A percentile compares a stretch with the other conserved stretches of the same genome.
phyloP scores from a whole-genome alignment of 2,888 invertebrate species.

The Galerucella nymphaeae region DNA sequence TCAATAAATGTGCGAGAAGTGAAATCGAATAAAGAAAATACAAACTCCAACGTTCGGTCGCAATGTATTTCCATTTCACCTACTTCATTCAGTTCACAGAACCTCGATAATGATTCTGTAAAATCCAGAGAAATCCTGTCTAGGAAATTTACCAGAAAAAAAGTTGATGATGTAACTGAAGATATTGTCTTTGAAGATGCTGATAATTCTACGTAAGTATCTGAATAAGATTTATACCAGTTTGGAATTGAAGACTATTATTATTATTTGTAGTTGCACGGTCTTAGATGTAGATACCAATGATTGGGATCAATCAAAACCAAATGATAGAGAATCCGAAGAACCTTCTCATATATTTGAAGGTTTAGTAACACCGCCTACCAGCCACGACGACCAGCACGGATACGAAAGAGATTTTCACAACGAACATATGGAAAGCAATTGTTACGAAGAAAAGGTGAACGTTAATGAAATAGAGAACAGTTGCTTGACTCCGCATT shows the following conservation, averaged over 20 bases:
- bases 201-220: not conserved
- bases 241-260: not conserved
- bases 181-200: not conserved
- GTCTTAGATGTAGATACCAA: not conserved
- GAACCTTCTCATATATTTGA: constrained; percentile 24
- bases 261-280: not conserved
- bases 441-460: not conserved
- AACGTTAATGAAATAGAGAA: not conserved
- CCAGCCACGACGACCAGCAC: constrained; percentile 41
- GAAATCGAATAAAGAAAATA: constrained; percentile 19
- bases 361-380: constrained; percentile 47
- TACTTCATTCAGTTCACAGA: constrained; percentile 4
- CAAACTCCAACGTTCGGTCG: not conserved
- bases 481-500: not conserved
- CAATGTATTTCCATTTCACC: not conserved
- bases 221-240: no score
- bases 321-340: constrained; percentile 6
- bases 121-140: constrained; percentile 26
- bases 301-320: not conserved
- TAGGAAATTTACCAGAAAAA: constrained; percentile 23
- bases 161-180: not conserved
- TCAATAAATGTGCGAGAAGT: constrained; percentile 32
- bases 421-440: not conserved
- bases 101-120: constrained; percentile 16
- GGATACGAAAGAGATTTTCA: constrained; percentile 37